A percentile compares a stretch with the other conserved stretches of the same genome.
Conservation (phyloP, 35 echinoderm and acorn worm genomes). For the Patiria miniata region DNA sequence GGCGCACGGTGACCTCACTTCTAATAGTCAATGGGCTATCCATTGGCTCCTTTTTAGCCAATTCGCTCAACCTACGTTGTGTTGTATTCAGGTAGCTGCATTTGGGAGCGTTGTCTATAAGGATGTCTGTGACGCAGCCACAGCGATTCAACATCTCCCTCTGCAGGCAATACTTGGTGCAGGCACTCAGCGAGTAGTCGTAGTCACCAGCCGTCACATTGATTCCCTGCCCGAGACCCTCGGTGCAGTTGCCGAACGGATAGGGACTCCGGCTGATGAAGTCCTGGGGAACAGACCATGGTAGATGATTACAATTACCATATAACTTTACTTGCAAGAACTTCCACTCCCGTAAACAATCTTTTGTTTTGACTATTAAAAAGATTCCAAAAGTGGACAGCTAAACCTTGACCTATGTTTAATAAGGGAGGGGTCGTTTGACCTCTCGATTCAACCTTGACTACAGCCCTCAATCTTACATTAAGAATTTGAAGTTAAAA, state of each 20-base stretch:
- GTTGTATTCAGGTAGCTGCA: slow-evolving; percentile 26
- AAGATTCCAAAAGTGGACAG: too few species aligned
- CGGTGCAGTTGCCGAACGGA: slow-evolving; percentile 19
- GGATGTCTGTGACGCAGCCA: slow-evolving; percentile 11
- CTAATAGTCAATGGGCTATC: too few species aligned
- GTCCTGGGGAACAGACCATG: neutral
- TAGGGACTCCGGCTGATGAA: neutral
- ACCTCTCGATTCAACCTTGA: too few species aligned
- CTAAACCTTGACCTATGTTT: too few species aligned
- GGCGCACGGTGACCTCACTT: too few species aligned
- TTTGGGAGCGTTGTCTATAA: neutral
- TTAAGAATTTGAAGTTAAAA: too few species aligned
- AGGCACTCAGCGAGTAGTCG: neutral
- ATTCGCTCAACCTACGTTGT: slow-evolving; percentile 21
- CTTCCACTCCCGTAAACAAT: neutral
- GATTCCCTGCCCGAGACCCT: too few species aligned
- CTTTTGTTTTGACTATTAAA: neutral
- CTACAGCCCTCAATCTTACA: too few species aligned
- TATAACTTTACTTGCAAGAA: too few species aligned
- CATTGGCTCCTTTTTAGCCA: too few species aligned
- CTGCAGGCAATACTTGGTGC: neutral
- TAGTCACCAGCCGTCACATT: neutral
- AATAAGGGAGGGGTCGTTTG: too few species aligned
- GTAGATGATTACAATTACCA: neutral
- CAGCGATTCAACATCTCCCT: neutral